Conservation (phyloP, 1,140 invertebrate genomes). For the Macrotrachela quadricornifera region DNA sequence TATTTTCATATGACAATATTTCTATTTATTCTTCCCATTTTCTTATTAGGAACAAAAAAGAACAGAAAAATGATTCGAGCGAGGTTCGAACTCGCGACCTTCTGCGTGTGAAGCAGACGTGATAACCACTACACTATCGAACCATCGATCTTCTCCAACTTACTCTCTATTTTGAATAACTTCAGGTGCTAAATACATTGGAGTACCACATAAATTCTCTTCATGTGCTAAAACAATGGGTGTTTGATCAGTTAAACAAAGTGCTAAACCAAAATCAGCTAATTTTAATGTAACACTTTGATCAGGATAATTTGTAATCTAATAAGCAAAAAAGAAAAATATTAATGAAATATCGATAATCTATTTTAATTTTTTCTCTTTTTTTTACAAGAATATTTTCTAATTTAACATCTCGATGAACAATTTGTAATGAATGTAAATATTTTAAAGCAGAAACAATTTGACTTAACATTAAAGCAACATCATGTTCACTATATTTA, state of each 20-base stretch:
- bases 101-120: too few species aligned
- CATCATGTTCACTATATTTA: slow-evolving; percentile 27
- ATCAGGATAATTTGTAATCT: neutral
- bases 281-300: slow-evolving; percentile 27
- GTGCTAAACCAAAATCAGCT: slow-evolving; percentile 32
- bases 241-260: neutral
- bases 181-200: slow-evolving; percentile 3
- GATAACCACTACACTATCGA: too few species aligned
- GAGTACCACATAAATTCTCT: slow-evolving; percentile 2
- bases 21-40: too few species aligned
- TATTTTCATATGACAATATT: too few species aligned
- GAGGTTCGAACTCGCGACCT: too few species aligned
- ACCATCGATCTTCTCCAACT: slow-evolving; percentile 10
- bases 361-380: too few species aligned
- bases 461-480: slow-evolving; percentile 24
- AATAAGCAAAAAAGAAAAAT: neutral
- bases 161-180: slow-evolving; percentile 8
- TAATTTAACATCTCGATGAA: slow-evolving; percentile 32
- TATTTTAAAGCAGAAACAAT: slow-evolving; percentile 28
- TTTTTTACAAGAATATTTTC: slow-evolving; percentile 29
- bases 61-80: too few species aligned
- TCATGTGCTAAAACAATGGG: neutral
- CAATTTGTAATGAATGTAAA: slow-evolving; percentile 26
- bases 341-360: neutral
- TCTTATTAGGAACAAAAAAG: too few species aligned